Evolutionary conservation across 2,113 vertebrate species (phyloP), one percentile per base, ranked within the genome.

Genomic region (Pao palembangensis): DNA sequence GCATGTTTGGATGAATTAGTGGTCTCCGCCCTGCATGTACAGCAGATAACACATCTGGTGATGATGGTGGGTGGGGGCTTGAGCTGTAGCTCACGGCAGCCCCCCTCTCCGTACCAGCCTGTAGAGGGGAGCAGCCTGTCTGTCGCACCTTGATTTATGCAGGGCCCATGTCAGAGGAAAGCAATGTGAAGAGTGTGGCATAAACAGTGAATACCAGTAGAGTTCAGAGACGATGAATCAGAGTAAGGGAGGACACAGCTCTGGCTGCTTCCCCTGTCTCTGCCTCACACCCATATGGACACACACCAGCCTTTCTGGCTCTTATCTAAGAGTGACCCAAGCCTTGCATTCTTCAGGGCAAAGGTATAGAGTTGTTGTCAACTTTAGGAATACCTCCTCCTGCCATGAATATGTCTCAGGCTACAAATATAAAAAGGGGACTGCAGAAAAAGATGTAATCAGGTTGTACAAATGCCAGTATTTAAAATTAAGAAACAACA

Each of bases 201-300:
- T 93, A 91, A 93, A 94, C 92, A 92, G 79, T 81, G 90, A 95
- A 93, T 94, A 93, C 92, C 89, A 90, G 90, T 92, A 92, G 89
- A 92, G 91, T 79, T 87, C 73, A 90, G 87, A 92, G 90, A 92
- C 93, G 92, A 92, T 92, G 91, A 93, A 92, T 93, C 90, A 90
- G 91, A 81, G 88, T 92, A 88, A 91, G 90, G 92, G 91, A 94
- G 89, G 89, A 84, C 92, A 80, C 68, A 61, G 81, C 83, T 69
- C 86, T 88, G 84, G 71, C 78, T 82, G 75, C 75, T 84, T 66
- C 79, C 61, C 67, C 69, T 67, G 23, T 18, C 19, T 21, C 28
- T 42, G 47, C 1, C 54, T 41, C 55, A 54, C 31, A 54, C 51
- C 54, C 61, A 50, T 14, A 23, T 17, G 7, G 4, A 69, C 42